Percentiles rank a stretch among this genome's conserved stretches.
Evolutionary conservation across 2,797 vertebrate genomes (phyloP).

Genomic region (Darevskia mixta): DNA sequence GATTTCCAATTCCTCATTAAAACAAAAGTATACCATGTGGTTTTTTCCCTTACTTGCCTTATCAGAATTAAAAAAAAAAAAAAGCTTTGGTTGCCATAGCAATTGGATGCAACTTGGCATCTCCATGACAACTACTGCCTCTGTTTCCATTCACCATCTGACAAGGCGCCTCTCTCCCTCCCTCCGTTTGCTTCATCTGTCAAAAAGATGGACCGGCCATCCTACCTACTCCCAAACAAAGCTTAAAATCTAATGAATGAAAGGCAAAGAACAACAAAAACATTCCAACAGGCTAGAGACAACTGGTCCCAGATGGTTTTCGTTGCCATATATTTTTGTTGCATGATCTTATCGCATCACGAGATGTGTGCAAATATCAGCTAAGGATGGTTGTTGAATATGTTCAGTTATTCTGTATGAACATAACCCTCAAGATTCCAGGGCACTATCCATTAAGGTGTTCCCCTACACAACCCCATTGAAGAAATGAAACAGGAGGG

Average conservation of each 20-base stretch:
- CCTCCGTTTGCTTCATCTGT: slow-evolving; percentile 49
- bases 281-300: not conserved
- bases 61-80: slow-evolving; percentile 61
- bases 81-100: slow-evolving; percentile 82
- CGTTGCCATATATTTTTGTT: not conserved
- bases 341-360: not conserved
- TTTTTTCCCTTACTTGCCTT: slow-evolving; percentile 67
- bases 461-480: not conserved
- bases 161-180: slow-evolving; percentile 70
- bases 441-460: not conserved
- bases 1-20: slow-evolving; percentile 63
- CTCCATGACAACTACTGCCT: slow-evolving; percentile 83
- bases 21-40: slow-evolving; percentile 73
- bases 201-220: slow-evolving; percentile 75
- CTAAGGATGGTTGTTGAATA: not conserved
- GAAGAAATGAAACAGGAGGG: not conserved
- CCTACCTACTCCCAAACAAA: slow-evolving; percentile 70
- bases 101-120: slow-evolving; percentile 83
- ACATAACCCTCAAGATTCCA: not conserved
- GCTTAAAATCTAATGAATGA: slow-evolving; percentile 74
- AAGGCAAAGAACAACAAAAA: slow-evolving; percentile 47
- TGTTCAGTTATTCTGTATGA: not conserved
- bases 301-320: not conserved
- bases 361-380: not conserved
- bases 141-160: slow-evolving; percentile 85